phyloP scores from a whole-genome alignment of 2,797 vertebrate species.

The Centropyge bicolor region DNA sequence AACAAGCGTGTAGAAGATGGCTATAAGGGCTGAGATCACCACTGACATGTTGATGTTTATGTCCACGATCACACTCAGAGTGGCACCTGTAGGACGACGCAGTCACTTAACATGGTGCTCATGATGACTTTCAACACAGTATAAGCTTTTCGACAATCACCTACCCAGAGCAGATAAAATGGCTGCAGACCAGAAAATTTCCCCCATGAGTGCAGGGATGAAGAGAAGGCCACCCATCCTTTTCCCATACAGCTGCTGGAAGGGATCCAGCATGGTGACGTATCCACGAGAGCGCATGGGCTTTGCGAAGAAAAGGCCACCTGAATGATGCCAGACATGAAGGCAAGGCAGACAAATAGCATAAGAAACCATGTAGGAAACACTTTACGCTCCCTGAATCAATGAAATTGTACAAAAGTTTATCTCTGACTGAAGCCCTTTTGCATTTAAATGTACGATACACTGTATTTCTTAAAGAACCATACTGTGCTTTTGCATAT shows the following conservation, averaged over 20 bases:
- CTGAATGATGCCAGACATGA: slow-evolving; percentile 74
- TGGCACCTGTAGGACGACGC: slow-evolving; percentile 87
- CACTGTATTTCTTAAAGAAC: background rate
- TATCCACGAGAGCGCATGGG: slow-evolving; percentile 97
- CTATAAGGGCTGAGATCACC: slow-evolving; percentile 93
- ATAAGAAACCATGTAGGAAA: background rate
- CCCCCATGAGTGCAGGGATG: slow-evolving; percentile 97
- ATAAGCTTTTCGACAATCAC: slow-evolving; percentile 24
- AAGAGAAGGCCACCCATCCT: slow-evolving; percentile 97
- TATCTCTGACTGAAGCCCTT: background rate
- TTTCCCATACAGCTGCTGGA: slow-evolving; percentile 96
- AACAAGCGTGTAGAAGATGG: slow-evolving; percentile 94
- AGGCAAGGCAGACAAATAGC: background rate
- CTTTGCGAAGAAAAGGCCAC: slow-evolving; percentile 98
- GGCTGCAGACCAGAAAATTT: slow-evolving; percentile 99
- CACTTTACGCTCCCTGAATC: background rate
- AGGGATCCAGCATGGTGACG: slow-evolving; percentile 98
- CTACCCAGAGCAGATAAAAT: slow-evolving; percentile 97
- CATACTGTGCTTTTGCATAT: background rate
- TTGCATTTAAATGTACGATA: background rate
- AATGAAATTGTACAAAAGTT: background rate
- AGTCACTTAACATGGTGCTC: background rate
- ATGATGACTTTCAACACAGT: background rate
- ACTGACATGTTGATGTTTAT: slow-evolving; percentile 92
- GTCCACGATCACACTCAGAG: slow-evolving; percentile 96